A percentile compares a stretch with the other conserved stretches of the same genome.
phyloP scores from a whole-genome alignment of 2,113 vertebrate species.

The Merops nubicus region DNA sequence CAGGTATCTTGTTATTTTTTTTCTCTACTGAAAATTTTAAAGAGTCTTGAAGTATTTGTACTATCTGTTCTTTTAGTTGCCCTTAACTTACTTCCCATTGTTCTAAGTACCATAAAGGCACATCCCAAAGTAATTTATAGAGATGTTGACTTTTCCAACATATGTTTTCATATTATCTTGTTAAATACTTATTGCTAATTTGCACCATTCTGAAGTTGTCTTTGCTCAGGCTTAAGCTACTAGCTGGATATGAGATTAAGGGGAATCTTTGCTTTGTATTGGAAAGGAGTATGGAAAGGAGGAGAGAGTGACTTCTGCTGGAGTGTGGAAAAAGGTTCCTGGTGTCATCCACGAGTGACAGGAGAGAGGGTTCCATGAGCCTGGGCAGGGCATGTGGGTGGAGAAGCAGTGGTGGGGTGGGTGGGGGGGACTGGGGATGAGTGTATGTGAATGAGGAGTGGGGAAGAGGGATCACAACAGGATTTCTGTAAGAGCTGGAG shows the following conservation, averaged over 20 bases:
- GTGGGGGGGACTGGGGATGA: neutral
- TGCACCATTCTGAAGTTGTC: neutral
- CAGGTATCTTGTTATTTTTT: neutral
- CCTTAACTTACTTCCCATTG: neutral
- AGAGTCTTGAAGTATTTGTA: neutral
- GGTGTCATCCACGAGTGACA: neutral
- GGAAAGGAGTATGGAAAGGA: neutral
- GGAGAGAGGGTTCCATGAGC: neutral
- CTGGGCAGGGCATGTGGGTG: neutral
- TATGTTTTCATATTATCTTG: neutral
- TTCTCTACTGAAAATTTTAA: neutral
- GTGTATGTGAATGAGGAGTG: neutral
- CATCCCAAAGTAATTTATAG: neutral
- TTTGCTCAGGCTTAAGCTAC: neutral
- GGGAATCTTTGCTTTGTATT: neutral
- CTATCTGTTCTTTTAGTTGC: neutral
- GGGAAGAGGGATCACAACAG: neutral
- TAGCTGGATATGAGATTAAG: neutral
- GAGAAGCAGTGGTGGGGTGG: neutral
- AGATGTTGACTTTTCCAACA: neutral
- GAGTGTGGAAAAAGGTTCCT: neutral
- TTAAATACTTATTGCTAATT: neutral
- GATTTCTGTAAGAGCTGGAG: neutral
- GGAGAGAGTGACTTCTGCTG: neutral
- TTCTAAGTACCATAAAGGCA: neutral